Percentiles rank a stretch among this genome's conserved stretches.
Conservation (phyloP, 2,797 vertebrate species). For the Sylvilagus floridanus region DNA sequence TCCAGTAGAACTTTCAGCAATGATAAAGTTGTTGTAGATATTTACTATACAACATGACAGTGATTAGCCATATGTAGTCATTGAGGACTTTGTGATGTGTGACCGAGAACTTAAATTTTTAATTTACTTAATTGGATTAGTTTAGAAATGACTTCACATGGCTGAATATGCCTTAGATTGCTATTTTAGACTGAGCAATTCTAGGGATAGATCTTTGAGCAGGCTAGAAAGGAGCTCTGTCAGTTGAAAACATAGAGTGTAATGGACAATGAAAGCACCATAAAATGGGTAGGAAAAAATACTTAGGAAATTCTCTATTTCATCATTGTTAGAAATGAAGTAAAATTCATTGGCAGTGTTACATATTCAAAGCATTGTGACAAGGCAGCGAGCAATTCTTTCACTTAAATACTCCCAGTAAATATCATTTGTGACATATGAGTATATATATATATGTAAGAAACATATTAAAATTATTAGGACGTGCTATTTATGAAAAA, state of each 20-base stretch:
- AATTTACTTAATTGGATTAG: background rate
- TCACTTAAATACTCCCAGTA: background rate
- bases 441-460: background rate
- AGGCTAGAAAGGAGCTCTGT: background rate
- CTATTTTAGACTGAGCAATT: background rate
- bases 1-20: background rate
- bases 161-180: background rate
- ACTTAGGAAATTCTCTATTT: background rate
- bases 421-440: background rate
- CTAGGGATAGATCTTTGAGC: background rate
- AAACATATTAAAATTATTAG: background rate
- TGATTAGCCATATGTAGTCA: background rate
- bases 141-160: conserved; percentile 25
- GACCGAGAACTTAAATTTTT: background rate
- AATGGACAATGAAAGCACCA: background rate
- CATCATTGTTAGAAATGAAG: background rate
- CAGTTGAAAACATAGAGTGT: background rate
- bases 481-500: background rate
- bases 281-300: background rate
- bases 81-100: background rate
- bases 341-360: background rate
- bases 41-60: background rate
- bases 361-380: background rate
- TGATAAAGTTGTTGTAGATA: background rate
- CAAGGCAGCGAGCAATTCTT: background rate